Conservation (phyloP, 2,888 invertebrate genomes). For the Ormyrus nitidulus region DNA sequence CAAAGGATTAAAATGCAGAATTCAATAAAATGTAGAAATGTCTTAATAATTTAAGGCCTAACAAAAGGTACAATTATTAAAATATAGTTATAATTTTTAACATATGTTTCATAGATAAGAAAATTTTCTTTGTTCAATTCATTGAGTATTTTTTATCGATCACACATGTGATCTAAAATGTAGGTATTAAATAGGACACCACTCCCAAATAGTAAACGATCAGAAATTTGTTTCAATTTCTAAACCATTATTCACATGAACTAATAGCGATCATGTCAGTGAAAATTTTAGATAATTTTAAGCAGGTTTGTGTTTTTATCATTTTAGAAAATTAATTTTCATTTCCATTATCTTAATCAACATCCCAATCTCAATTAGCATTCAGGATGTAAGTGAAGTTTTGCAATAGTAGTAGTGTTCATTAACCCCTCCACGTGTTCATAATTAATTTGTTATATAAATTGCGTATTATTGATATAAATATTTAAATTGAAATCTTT, state of each 20-base stretch:
- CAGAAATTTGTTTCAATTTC: background rate
- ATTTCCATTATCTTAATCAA: no score
- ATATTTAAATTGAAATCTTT: no score
- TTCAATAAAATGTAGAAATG: background rate
- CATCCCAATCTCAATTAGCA: no score
- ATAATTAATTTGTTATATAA: background rate
- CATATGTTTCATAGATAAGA: no score
- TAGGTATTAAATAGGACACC: no score
- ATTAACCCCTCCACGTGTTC: conserved; percentile 49
- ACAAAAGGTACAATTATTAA: conserved; percentile 23
- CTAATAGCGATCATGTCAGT: background rate
- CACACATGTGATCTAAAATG: no score
- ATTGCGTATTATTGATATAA: no score
- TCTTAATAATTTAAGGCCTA: conserved; percentile 19
- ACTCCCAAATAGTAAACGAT: background rate
- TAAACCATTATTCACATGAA: background rate
- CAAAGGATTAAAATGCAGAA: conserved; percentile 34
- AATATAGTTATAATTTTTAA: background rate
- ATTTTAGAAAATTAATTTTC: no score
- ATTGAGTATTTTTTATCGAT: no score
- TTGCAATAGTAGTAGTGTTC: conserved; percentile 24
- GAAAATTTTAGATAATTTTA: background rate
- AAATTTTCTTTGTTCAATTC: no score
- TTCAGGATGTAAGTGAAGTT: no score
- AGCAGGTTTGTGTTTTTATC: no score